Evolutionary conservation across 2,888 invertebrate species (phyloP).

Genomic region (Antheraea assamensis): DNA sequence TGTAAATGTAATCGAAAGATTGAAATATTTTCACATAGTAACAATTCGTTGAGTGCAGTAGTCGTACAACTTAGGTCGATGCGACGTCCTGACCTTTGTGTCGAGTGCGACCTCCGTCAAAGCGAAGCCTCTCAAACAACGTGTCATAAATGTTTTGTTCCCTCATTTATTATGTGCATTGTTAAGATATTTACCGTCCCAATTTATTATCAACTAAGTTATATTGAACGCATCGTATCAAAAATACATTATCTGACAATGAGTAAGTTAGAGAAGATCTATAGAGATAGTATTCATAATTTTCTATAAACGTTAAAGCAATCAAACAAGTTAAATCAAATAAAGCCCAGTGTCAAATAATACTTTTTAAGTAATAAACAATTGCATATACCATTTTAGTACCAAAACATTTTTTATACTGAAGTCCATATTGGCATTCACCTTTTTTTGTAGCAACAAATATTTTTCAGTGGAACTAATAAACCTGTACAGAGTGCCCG

Average conservation of each 20-base stretch:
- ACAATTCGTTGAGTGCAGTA: neutral
- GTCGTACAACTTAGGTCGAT: neutral
- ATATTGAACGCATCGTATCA: neutral
- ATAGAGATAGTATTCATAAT: too few relatives aligned
- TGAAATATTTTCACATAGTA: neutral
- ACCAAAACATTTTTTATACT: too few relatives aligned
- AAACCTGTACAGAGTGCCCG: too few relatives aligned
- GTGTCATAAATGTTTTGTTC: conserved; percentile 7
- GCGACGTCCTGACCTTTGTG: conserved; percentile 1
- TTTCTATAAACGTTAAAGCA: too few relatives aligned
- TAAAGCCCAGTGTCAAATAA: too few relatives aligned
- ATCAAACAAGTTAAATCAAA: too few relatives aligned
- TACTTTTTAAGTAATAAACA: too few relatives aligned
- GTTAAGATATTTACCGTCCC: neutral
- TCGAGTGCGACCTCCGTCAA: conserved; percentile 4
- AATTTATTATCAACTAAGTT: neutral
- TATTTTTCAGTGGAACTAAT: too few relatives aligned
- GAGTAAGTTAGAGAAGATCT: too few relatives aligned
- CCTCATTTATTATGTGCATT: conserved; percentile 7
- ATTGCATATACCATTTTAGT: too few relatives aligned
- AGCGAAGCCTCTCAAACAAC: conserved; percentile 6
- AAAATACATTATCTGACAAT: neutral
- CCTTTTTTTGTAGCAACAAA: too few relatives aligned
- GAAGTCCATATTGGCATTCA: too few relatives aligned
- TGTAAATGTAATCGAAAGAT: neutral